These are phyloP conservation scores for human (Homo sapiens) DNA, from an alignment of 2,113 vertebrate species.

Conservation along the genomic window GRCh38 chr4:7897001-7897500, in stretches of 20 bases:
- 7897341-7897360: fast-evolving
- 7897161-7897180: background rate
- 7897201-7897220: background rate
- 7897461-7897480: fast-evolving
- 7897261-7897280: background rate
- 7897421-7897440: fast-evolving
- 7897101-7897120: background rate
- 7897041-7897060: background rate
- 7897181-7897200: background rate
- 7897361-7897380: fast-evolving
- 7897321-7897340: fast-evolving
- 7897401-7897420: fast-evolving
- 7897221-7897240: background rate
- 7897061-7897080: background rate
- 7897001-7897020: background rate
- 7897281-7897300: fast-evolving
- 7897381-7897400: background rate
- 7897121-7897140: background rate
- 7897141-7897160: background rate
- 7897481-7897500: background rate
- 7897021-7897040: too few species aligned
- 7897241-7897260: background rate
- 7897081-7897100: background rate
- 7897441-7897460: fast-evolving
- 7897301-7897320: too few species aligned